These are phyloP conservation scores for Probosciger aterrimus DNA, from an alignment of 2,113 vertebrate species.

Conservation along the genomic window DNA sequence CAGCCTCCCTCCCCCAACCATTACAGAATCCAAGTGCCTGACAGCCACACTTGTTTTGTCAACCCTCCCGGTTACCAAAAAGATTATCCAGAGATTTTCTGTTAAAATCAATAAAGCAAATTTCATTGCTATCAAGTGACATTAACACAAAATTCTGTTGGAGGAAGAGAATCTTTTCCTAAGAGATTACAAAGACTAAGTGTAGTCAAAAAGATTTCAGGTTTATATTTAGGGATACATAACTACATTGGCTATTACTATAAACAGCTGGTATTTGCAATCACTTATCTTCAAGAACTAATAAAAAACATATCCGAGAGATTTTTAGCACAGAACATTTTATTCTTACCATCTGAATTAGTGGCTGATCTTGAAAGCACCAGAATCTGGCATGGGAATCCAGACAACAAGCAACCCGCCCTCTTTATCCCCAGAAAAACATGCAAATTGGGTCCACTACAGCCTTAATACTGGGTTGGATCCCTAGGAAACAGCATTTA, in stretches of 20 bases:
- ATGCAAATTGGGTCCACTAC: not conserved
- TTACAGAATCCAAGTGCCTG: not conserved
- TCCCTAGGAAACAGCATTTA: not conserved
- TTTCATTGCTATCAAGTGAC: not conserved
- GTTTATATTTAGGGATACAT: not conserved
- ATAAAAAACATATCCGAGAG: not conserved
- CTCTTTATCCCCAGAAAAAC: not conserved
- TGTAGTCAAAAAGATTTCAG: not conserved
- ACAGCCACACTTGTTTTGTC: not conserved
- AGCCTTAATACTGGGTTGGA: not conserved
- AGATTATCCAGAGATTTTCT: not conserved
- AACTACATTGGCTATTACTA: not conserved
- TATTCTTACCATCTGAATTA: slow-evolving; percentile 34
- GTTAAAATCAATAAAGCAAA: not conserved
- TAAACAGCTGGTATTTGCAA: not conserved
- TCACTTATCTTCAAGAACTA: not conserved
- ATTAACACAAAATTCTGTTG: not conserved
- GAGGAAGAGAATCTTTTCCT: not conserved
- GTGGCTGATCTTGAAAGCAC: not conserved
- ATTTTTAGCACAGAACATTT: slow-evolving; percentile 33
- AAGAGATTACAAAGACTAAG: not conserved
- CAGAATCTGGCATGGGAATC: not conserved
- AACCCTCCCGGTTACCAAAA: not conserved
- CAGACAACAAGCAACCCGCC: not conserved
- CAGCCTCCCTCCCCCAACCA: not conserved